These are phyloP conservation scores for Lepidothrix coronata DNA, from an alignment of 2,113 vertebrate genomes.

Conservation along the genomic window DNA sequence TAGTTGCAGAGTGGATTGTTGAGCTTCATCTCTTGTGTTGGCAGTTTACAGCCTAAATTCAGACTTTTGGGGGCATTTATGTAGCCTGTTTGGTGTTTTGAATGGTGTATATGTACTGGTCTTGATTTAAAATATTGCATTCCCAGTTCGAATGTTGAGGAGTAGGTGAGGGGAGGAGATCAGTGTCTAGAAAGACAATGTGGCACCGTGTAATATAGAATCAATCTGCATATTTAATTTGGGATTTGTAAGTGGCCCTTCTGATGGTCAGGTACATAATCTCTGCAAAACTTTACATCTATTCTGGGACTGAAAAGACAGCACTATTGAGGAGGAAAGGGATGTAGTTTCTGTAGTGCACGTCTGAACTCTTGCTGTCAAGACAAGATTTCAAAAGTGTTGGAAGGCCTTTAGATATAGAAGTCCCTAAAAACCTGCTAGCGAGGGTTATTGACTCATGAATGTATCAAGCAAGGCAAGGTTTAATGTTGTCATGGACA, in stretches of 20 bases:
- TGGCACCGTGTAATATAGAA: not conserved
- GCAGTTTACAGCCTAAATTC: not conserved
- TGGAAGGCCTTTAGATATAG: not conserved
- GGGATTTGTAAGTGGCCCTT: not conserved
- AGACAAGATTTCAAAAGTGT: not conserved
- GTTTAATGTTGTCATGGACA: not conserved
- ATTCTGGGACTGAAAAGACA: not conserved
- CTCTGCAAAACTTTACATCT: not conserved
- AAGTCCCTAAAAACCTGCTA: not conserved
- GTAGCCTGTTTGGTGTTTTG: not conserved
- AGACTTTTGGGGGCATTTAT: not conserved
- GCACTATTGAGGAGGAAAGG: not conserved
- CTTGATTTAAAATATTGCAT: not conserved
- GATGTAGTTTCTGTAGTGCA: not conserved
- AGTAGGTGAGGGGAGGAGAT: not conserved
- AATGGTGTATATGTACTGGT: not conserved
- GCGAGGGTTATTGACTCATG: not conserved
- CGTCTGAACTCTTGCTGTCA: not conserved
- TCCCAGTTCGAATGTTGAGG: not conserved
- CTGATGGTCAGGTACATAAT: not conserved
- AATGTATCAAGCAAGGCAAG: not conserved
- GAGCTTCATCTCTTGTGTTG: not conserved
- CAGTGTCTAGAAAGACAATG: not conserved
- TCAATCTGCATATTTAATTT: not conserved
- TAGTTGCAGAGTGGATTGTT: not conserved